Evolutionary conservation across 2,113 vertebrate genomes (phyloP), one percentile per base, ranked within the genome.

Genomic region (Odocoileus hemionus): DNA sequence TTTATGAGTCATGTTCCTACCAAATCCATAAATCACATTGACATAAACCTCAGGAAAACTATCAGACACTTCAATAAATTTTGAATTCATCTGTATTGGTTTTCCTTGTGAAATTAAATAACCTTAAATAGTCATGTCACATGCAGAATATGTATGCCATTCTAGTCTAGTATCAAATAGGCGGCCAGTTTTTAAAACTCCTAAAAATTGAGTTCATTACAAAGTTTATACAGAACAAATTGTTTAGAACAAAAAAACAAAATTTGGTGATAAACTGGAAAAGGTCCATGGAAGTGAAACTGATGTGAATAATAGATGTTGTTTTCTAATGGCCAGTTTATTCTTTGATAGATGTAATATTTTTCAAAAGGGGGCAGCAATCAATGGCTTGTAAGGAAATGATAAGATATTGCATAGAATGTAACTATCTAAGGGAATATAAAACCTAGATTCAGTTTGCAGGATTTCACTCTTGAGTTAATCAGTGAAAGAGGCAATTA

Each of bases 101-200:
- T 96, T 96, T 80, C 70, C 43, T 91, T 87, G 30, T 57, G 74
- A 96, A 96, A 89, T 96, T 95, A 93, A 89, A 86, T 92, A 91
- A 60, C 8, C n/a, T 85, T 86, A 94, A 93, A 54, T n/a, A 74
- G 7, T 67, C 84, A 89, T 92, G 28, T 76, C 58, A 61, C 21
- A 85, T 58, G 94, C 25, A 96, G 47, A 50, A 50, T 79, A 45
- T 55, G 52, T 94, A 70, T 82, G 11, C 8, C 33, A 57, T 91
- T 95, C 17, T 6, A 88, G 10, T 50, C 0, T 84, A 55, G 50
- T 43, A 16, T 78, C 64, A 43, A 28, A 88, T 52, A 26, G 6
- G 39, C 70, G 70, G 36, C 21, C 79, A 94, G 7, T 84, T 96
- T 85, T 43, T 17, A 50, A 94, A 79, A 88, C 23, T 86, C 64